Conservation (phyloP, 2,113 vertebrate genomes). For the Bos taurus region ARS-UCD2.0 NC_037350.1:40717501-40718000, state of each 20-base stretch:
- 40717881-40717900: background rate
- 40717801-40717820: background rate
- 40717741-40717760: background rate
- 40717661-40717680: too few species aligned
- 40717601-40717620: background rate
- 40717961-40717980: background rate
- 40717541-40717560: background rate
- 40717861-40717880: background rate
- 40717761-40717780: background rate
- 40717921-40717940: background rate
- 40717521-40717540: background rate
- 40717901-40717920: background rate
- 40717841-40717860: background rate
- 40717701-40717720: background rate
- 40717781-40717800: background rate
- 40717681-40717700: background rate
- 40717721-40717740: background rate
- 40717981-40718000: background rate
- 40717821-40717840: background rate
- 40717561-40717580: background rate
- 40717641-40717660: accelerated
- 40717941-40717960: background rate
- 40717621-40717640: background rate
- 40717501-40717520: background rate
- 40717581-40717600: background rate